phyloP scores from a whole-genome alignment of 2,113 vertebrate genomes.

The Platysternon megacephalum region DNA sequence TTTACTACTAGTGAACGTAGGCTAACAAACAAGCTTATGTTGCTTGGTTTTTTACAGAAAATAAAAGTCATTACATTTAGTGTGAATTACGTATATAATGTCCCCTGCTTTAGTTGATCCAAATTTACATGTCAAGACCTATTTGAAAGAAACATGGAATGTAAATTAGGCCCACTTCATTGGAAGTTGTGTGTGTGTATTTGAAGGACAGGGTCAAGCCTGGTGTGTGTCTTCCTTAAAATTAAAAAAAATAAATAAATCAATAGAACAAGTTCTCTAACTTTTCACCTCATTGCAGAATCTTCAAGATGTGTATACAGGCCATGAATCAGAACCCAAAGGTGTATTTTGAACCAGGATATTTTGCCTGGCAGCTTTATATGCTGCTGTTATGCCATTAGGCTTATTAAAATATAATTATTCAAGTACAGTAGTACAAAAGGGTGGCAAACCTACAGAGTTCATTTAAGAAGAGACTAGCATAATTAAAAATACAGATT shows the following conservation, averaged over 20 bases:
- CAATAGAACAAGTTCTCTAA: neutral
- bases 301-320: neutral
- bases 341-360: neutral
- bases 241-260: neutral
- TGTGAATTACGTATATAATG: neutral
- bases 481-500: slow-evolving; percentile 57
- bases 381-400: slow-evolving; percentile 2
- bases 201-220: neutral
- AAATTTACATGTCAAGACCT: neutral
- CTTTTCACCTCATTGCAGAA: neutral
- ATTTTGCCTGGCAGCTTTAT: neutral
- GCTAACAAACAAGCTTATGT: neutral
- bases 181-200: neutral
- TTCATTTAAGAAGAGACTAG: slow-evolving; percentile 27
- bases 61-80: neutral
- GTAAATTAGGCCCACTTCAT: neutral
- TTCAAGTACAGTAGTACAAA: slow-evolving; percentile 10
- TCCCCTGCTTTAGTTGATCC: neutral
- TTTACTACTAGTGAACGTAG: accelerated
- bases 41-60: neutral
- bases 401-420: slow-evolving; percentile 33
- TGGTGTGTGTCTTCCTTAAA: neutral
- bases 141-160: neutral
- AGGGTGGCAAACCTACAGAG: neutral
- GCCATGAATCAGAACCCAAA: neutral